phyloP scores from a whole-genome alignment of 2,113 vertebrate genomes.

The Stictonetta naevosa region DNA sequence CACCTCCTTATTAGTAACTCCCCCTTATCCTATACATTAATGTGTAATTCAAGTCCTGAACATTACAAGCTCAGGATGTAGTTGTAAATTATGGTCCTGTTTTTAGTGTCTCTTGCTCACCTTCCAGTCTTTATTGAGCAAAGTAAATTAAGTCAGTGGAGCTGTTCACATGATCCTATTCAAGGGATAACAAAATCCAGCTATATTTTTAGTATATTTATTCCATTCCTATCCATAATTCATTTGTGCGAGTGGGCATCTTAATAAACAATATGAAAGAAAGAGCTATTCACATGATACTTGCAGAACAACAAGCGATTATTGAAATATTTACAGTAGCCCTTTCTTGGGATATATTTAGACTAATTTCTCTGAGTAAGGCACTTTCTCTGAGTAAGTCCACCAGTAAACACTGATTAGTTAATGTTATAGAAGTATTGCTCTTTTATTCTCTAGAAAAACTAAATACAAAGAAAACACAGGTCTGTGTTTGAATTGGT shows the following conservation, averaged over 20 bases:
- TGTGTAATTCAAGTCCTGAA: background rate
- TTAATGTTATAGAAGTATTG: background rate
- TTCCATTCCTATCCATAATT: slow-evolving; percentile 61
- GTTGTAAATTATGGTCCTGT: background rate
- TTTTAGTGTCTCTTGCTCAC: background rate
- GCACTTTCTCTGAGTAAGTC: background rate
- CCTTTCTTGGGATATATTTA: slow-evolving; percentile 34
- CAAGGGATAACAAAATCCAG: background rate
- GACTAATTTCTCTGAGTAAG: slow-evolving; percentile 31
- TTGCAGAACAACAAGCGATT: slow-evolving; percentile 27
- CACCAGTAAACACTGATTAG: background rate
- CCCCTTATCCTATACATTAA: background rate
- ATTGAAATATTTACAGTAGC: slow-evolving; percentile 43
- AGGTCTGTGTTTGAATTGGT: background rate
- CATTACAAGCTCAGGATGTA: background rate
- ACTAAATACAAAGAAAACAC: background rate
- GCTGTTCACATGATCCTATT: background rate
- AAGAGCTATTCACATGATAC: slow-evolving; percentile 39
- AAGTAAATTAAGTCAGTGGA: background rate
- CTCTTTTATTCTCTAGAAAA: background rate
- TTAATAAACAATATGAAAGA: slow-evolving; percentile 43
- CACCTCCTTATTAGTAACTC: background rate
- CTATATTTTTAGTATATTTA: slow-evolving; percentile 20
- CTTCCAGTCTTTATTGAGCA: background rate
- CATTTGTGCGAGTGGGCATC: slow-evolving; percentile 49